These are phyloP conservation scores for Ciona savignyi DNA, from an alignment of 23 tunicate species.

Conservation along the genomic window DNA sequence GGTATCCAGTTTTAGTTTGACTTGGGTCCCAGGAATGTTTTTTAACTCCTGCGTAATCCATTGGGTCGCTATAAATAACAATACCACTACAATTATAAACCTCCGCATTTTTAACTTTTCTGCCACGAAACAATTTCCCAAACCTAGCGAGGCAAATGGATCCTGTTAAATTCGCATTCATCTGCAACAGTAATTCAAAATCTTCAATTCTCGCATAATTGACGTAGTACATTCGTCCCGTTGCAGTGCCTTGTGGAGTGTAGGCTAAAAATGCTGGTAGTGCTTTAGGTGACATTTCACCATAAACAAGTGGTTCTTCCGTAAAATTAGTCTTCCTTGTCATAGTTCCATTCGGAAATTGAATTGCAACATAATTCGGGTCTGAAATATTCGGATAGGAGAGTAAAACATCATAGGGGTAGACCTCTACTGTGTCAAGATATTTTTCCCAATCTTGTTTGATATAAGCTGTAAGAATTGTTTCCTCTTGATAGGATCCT, in stretches of 20 bases:
- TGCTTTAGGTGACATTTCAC: conserved; percentile 30
- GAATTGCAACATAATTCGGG: conserved; percentile 57
- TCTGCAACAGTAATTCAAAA: conserved; percentile 28
- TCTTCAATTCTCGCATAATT: conserved; percentile 85
- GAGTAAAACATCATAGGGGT: conserved; percentile 64
- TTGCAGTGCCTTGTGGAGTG: conserved; percentile 57
- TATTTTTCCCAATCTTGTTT: conserved; percentile 26
- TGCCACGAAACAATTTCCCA: conserved; percentile 83
- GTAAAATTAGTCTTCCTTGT: conserved; percentile 29
- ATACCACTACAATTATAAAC: conserved; percentile 61
- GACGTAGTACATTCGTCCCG: conserved; percentile 76
- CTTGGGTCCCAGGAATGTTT: neutral
- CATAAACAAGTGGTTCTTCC: conserved; percentile 31
- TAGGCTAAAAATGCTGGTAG: conserved; percentile 55
- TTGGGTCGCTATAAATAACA: conserved; percentile 71
- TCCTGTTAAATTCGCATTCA: conserved; percentile 28
- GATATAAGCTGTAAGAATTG: conserved; percentile 31
- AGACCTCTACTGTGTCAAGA: conserved; percentile 68
- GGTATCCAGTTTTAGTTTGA: conserved; percentile 25
- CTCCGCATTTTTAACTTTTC: conserved; percentile 65
- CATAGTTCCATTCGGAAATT: conserved; percentile 40
- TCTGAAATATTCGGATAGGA: conserved; percentile 59
- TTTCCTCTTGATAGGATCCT: conserved; percentile 61
- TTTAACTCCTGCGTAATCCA: conserved; percentile 48
- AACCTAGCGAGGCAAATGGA: conserved; percentile 75